These are phyloP conservation scores for Dasypus novemcinctus DNA, from an alignment of 2,113 vertebrate genomes.

Conservation along the genomic window DNA sequence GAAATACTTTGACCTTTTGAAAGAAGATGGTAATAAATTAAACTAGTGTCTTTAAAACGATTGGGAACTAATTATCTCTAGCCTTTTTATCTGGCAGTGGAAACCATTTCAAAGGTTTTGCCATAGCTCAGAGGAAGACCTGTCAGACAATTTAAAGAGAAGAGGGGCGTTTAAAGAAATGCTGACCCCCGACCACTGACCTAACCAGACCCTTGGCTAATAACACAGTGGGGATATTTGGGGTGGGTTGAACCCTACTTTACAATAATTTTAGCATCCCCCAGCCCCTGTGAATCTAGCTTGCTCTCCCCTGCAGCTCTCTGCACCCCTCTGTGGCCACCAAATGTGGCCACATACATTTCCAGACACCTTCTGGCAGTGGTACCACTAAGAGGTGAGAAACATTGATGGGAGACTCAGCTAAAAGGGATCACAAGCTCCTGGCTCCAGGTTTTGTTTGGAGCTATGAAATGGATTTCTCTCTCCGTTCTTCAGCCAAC, in stretches of 20 bases:
- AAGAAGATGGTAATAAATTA: background rate
- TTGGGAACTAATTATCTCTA: background rate
- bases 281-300: background rate
- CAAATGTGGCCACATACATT: background rate
- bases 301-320: background rate
- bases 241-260: background rate
- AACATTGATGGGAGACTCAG: background rate
- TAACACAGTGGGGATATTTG: background rate
- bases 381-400: background rate
- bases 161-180: background rate
- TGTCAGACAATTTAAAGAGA: background rate
- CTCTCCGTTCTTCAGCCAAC: background rate
- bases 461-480: background rate
- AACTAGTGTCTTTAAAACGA: background rate
- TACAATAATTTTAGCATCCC: background rate
- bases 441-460: background rate
- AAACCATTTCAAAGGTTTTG: background rate
- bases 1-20: slow-evolving; percentile 15
- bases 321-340: background rate
- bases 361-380: background rate
- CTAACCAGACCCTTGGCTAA: background rate
- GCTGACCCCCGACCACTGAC: background rate
- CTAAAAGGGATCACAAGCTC: background rate
- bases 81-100: background rate
- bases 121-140: background rate